These are phyloP conservation scores for Drosophila athabasca DNA, from an alignment of 1,140 invertebrate genomes.

Conservation along the genomic window DNA sequence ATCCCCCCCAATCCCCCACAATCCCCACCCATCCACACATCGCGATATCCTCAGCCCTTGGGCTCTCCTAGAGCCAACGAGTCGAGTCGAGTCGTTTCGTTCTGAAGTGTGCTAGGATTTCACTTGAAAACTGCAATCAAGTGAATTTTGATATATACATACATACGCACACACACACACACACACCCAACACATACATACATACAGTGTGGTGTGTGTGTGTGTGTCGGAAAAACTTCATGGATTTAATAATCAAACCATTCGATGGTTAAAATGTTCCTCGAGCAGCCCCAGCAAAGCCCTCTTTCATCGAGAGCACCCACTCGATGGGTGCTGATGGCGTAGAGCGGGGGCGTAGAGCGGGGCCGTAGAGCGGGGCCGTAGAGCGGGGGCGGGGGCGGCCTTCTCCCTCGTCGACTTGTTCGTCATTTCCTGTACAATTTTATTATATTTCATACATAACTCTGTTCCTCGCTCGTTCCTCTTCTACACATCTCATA, in stretches of 20 bases:
- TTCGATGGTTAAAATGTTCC: slow-evolving; percentile 79
- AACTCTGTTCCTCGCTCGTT: slow-evolving; percentile 33
- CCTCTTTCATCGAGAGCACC: slow-evolving; percentile 26
- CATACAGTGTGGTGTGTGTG: slow-evolving; percentile 8
- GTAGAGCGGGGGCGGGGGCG: slow-evolving; percentile 6
- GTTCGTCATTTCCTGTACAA: slow-evolving; percentile 81
- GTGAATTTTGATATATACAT: slow-evolving; percentile 74
- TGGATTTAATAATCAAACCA: slow-evolving; percentile 83
- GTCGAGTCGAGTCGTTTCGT: slow-evolving; percentile 50
- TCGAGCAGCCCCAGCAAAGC: slow-evolving; percentile 51
- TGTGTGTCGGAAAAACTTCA: slow-evolving; percentile 72
- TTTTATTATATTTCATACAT: slow-evolving; percentile 82
- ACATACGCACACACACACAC: slow-evolving; percentile 2
- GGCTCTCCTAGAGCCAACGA: slow-evolving; percentile 9
- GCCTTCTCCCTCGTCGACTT: slow-evolving; percentile 52
- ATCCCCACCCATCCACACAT: slow-evolving; percentile 7
- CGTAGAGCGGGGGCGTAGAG: no score
- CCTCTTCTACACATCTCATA: not conserved
- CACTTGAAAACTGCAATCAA: slow-evolving; percentile 82
- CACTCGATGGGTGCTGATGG: not conserved
- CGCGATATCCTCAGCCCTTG: slow-evolving; percentile 62
- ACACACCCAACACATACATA: not conserved
- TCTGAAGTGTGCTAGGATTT: slow-evolving; percentile 79
- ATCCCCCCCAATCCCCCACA: slow-evolving; percentile 7
- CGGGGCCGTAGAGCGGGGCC: no score